Conservation (phyloP, 2,113 vertebrate species). For the Microtus richardsoni region DNA sequence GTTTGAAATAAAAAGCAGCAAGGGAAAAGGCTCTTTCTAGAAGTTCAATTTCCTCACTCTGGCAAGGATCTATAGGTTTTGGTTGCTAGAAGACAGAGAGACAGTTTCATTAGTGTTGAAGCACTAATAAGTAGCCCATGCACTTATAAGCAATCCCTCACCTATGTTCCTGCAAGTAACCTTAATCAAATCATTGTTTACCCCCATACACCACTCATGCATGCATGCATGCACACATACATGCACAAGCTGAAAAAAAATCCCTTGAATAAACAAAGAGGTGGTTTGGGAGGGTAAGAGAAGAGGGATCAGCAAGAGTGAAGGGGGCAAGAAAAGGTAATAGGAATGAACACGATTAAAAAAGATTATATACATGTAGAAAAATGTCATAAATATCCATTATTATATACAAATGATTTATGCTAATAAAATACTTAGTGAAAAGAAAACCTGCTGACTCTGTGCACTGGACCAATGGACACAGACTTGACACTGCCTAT, state of each 20-base stretch:
- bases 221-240: too few relatives aligned
- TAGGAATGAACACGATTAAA: not conserved
- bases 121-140: not conserved
- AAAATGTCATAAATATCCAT: not conserved
- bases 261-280: not conserved
- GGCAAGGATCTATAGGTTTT: not conserved
- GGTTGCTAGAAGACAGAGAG: not conserved
- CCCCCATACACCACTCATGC: not conserved
- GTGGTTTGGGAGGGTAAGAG: not conserved
- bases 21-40: not conserved
- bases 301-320: not conserved
- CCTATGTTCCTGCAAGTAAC: not conserved
- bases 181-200: not conserved
- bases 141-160: not conserved
- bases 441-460: not conserved
- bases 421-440: not conserved
- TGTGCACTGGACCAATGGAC: not conserved
- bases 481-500: not conserved
- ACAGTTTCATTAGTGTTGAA: too few relatives aligned
- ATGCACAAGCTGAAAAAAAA: not conserved
- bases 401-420: not conserved
- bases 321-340: not conserved
- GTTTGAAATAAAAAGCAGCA: conserved; percentile 10
- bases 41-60: not conserved
- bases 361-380: not conserved